These are phyloP conservation scores for Antheraea pernyi DNA, from an alignment of 1,140 invertebrate genomes.

Conservation along the genomic window DNA sequence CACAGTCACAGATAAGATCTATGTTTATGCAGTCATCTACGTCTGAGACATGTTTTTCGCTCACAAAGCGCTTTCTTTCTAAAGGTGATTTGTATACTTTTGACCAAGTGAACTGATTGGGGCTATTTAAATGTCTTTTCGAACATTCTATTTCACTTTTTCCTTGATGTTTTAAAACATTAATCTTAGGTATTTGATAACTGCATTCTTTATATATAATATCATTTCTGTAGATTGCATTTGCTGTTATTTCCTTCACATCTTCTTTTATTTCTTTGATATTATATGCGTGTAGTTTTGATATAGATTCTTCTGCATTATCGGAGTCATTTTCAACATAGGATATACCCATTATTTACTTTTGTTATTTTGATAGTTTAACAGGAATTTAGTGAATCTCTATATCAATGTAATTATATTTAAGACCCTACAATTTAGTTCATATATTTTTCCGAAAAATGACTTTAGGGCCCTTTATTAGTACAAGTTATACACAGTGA, in stretches of 20 bases:
- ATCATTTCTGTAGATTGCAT: slow-evolving; percentile 24
- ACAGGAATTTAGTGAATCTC: neutral
- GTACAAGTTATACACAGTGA: neutral
- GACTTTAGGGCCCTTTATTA: neutral
- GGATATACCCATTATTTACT: slow-evolving; percentile 39
- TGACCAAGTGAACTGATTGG: slow-evolving; percentile 42
- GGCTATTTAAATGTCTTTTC: neutral
- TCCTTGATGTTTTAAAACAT: slow-evolving; percentile 20
- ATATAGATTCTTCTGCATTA: neutral
- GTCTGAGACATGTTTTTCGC: neutral
- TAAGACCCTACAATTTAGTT: slow-evolving; percentile 3
- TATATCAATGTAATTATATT: slow-evolving; percentile 20
- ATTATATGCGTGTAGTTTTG: neutral
- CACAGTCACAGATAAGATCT: neutral
- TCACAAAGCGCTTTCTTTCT: neutral
- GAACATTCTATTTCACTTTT: neutral
- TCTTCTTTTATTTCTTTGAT: slow-evolving; percentile 8
- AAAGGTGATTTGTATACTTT: slow-evolving; percentile 51
- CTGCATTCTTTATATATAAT: slow-evolving; percentile 52
- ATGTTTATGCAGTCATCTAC: neutral
- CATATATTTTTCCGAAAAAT: neutral
- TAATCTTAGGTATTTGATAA: slow-evolving; percentile 26
- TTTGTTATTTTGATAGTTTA: neutral
- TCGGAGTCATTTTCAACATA: slow-evolving; percentile 25
- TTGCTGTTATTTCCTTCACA: slow-evolving; percentile 16